Base-by-base conservation (phyloP, 2,888 invertebrate species). In the Cecidostiba fungosa region DNA sequence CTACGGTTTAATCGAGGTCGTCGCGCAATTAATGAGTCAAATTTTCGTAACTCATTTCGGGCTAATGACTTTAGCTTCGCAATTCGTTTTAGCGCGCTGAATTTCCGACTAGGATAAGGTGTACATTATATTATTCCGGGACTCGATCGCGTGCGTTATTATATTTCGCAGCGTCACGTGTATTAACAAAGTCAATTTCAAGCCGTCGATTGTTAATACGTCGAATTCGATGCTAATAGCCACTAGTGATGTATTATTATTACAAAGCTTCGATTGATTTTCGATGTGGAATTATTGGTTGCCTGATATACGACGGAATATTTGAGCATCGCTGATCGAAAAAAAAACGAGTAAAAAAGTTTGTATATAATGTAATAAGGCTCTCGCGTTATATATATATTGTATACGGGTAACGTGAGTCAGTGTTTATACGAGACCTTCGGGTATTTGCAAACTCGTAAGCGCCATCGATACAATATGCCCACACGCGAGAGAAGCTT, bases 361-460 rank as follows among this genome's bases (percentile, higher is more conserved):
- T 54, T 16, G 54, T 59, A 8, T 59, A 0, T n/a, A 8, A 59
- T 59, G 14, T 23, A 72, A 80, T 23, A 59, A 78, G 47, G 50
- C 19, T 19, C 32, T 36, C 36, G 39, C n/a, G 69, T n/a, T n/a
- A n/a, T n/a, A n/a, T n/a, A n/a, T 36, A 47, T 16, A 47, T 16
- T 19, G 6, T 50, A 6, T 66, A 36, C 19, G 72, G 47, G 70
- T 43, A 50, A 72, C 32, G 32, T 59, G 80, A 80, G 26, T 80
- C 72, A 72, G 26, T 80, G 72, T 59, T 72, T 80, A 80, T 39
- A 43, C 32, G 81, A 36, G 73, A 73, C 36, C 59, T 73, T 62
- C 29, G 23, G 23, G 1, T 81, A 81, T 81, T 81, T 62, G 81
- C 81, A 81, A 81, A 81, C 62, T 59, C 43, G 39, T 39, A 73